Evolutionary conservation across 1,140 invertebrate genomes (phyloP).

Genomic region (Drosophila dunni): DNA sequence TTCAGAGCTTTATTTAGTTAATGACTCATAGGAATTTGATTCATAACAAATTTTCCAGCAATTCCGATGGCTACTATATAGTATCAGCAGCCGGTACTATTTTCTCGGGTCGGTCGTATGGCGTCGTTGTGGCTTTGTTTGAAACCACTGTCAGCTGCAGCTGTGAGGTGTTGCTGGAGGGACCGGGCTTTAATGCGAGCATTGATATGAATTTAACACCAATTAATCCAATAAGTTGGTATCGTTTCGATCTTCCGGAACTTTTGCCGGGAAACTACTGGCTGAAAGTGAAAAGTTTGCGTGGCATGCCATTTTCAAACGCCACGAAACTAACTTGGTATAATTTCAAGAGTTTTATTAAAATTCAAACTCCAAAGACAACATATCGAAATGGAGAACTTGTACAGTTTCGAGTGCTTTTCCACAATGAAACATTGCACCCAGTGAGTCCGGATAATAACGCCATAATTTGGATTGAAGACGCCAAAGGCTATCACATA

Average conservation of each 20-base stretch:
- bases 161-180: slow-evolving; percentile 20
- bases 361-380: slow-evolving; percentile 42
- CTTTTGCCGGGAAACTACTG: slow-evolving; percentile 17
- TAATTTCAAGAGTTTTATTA: slow-evolving; percentile 19
- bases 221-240: background rate
- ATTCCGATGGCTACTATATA: slow-evolving; percentile 10
- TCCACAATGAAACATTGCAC: slow-evolving; percentile 24
- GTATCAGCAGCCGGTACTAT: slow-evolving; percentile 19
- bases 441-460: background rate
- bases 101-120: slow-evolving; percentile 16
- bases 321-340: slow-evolving; percentile 13
- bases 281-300: slow-evolving; percentile 3
- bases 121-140: slow-evolving; percentile 14
- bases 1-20: too few relatives aligned
- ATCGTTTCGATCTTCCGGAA: slow-evolving; percentile 25
- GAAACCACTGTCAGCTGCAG: background rate
- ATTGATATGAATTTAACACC: slow-evolving; percentile 14
- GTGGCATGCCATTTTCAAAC: background rate
- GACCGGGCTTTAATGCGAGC: slow-evolving; percentile 14
- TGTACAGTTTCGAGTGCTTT: slow-evolving; percentile 38
- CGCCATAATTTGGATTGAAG: slow-evolving; percentile 26
- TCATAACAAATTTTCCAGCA: background rate
- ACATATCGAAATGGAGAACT: slow-evolving; percentile 23
- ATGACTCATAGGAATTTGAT: background rate
- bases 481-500: slow-evolving; percentile 17